These are phyloP conservation scores for Syngnathus acus DNA, from an alignment of 2,797 vertebrate species.

Conservation along the genomic window DNA sequence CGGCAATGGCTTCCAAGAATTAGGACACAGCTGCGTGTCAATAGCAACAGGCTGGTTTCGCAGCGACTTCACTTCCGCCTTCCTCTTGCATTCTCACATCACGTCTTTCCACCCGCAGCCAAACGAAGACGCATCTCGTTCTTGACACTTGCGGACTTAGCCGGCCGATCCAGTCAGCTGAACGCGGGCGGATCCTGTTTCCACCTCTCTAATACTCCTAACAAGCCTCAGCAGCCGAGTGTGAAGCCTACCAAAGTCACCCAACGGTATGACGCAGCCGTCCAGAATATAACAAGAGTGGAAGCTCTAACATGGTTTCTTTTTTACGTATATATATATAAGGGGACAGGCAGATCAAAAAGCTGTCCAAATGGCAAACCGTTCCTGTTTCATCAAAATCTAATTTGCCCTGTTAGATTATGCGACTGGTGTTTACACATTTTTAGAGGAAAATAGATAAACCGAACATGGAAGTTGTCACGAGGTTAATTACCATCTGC, in stretches of 20 bases:
- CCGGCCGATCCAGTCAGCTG: conserved; percentile 56
- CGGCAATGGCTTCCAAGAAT: conserved; percentile 31
- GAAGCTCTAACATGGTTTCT: conserved; percentile 15
- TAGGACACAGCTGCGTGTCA: conserved; percentile 45
- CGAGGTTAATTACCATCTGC: background rate
- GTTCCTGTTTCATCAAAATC: conserved; percentile 4
- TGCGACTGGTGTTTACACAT: background rate
- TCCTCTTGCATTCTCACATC: conserved; percentile 14
- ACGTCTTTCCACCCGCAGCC: conserved; percentile 8
- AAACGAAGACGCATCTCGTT: conserved; percentile 50
- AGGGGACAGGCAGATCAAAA: conserved; percentile 26
- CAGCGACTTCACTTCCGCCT: conserved; percentile 41
- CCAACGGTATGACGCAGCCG: conserved; percentile 30
- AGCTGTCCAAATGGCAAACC: background rate
- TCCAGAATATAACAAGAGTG: conserved; percentile 10
- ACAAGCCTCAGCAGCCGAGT: conserved; percentile 65
- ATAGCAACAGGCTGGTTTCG: conserved; percentile 25
- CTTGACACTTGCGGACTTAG: conserved; percentile 60
- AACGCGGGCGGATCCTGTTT: conserved; percentile 64
- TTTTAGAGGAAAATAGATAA: background rate
- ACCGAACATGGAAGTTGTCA: background rate
- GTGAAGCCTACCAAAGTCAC: conserved; percentile 68
- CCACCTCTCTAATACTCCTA: conserved; percentile 66
- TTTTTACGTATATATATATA: background rate
- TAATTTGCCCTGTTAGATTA: background rate